Conservation (phyloP, 1,140 invertebrate genomes). For the Aphelenchoides avenae region DNA sequence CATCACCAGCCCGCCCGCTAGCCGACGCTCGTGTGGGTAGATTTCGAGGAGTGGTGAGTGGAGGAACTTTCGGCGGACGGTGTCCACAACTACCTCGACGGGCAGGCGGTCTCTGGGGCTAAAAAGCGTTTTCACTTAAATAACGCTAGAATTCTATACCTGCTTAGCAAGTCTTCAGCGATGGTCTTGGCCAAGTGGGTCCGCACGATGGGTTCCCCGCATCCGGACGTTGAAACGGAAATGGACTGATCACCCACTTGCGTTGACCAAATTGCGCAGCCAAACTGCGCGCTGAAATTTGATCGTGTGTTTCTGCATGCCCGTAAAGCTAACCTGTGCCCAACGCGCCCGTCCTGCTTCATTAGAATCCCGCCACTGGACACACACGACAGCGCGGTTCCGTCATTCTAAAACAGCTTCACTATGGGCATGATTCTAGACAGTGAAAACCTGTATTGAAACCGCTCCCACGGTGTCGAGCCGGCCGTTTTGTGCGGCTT, state of each 20-base stretch:
- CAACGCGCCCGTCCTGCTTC: conserved; percentile 36
- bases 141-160: background rate
- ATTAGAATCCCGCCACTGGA: conserved; percentile 37
- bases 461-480: conserved; percentile 41
- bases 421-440: conserved; percentile 1
- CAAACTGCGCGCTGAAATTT: conserved; percentile 31
- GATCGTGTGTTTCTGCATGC: too few species aligned
- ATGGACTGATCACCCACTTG: conserved; percentile 18
- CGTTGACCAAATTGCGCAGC: conserved; percentile 39
- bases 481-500: conserved; percentile 6
- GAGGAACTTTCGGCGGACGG: conserved; percentile 9
- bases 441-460: conserved; percentile 16
- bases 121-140: conserved; percentile 5
- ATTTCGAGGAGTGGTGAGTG: conserved; percentile 6
- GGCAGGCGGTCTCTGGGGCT: background rate
- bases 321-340: too few species aligned
- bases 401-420: conserved; percentile 7
- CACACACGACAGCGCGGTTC: conserved; percentile 22
- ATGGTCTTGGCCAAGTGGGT: conserved; percentile 33
- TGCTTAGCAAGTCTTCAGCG: conserved; percentile 14
- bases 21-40: conserved; percentile 18
- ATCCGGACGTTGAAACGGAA: conserved; percentile 40
- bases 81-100: conserved; percentile 1
- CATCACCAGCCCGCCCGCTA: conserved; percentile 31
- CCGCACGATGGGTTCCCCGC: conserved; percentile 34